Evolutionary conservation across 2,888 invertebrate species (phyloP).

Genomic region (Perithous albicinctus): DNA sequence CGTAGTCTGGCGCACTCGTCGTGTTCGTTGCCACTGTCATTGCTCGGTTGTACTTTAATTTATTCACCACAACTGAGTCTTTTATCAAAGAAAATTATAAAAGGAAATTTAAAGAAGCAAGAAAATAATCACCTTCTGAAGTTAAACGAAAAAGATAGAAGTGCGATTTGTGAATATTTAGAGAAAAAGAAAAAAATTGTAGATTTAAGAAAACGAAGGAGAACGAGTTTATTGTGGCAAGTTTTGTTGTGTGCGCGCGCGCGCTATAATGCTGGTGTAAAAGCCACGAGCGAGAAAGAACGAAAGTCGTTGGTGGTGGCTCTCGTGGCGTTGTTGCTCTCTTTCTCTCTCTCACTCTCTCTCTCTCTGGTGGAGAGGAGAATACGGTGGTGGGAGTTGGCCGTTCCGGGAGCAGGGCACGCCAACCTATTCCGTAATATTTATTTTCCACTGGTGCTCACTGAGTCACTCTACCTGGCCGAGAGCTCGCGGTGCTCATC

Average conservation of each 20-base stretch:
- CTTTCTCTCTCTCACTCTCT: too few relatives aligned
- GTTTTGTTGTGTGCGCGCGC: neutral
- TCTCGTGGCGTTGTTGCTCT: neutral
- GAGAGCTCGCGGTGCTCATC: conserved; percentile 42
- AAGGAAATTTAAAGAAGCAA: too few relatives aligned
- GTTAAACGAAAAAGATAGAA: neutral
- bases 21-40: conserved; percentile 12
- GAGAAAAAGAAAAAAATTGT: neutral
- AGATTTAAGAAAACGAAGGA: conserved; percentile 3
- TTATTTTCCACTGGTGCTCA: conserved; percentile 76
- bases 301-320: conserved; percentile 40
- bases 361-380: too few relatives aligned
- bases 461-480: conserved; percentile 80
- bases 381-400: conserved; percentile 58
- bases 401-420: conserved; percentile 71
- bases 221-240: conserved; percentile 5
- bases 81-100: neutral
- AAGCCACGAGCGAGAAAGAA: conserved; percentile 30
- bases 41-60: neutral
- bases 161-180: neutral
- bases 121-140: neutral
- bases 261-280: conserved; percentile 5
- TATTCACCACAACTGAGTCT: neutral
- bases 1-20: conserved; percentile 24
- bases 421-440: conserved; percentile 79